Base-by-base conservation (phyloP, 2,888 invertebrate species). In the Ceraclea dissimilis region DNA sequence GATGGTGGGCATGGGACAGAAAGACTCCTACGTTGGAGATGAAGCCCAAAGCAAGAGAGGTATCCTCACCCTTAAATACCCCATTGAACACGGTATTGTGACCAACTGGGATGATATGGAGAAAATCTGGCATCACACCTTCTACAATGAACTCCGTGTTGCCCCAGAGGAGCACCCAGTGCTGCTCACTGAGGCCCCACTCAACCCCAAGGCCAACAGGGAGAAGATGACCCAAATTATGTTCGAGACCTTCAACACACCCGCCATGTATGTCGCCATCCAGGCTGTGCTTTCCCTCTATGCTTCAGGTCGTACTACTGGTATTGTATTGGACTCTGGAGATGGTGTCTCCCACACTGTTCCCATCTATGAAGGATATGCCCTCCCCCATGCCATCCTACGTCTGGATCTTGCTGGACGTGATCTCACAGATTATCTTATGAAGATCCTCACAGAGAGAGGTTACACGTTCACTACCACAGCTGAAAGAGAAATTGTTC, bases 261-360 rank as follows among this genome's bases (percentile, higher is more conserved):
- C 93, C 63, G 93, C 93, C 69, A 92, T 93, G 91, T 93, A 93
- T 76, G 92, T 93, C 63, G 92, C 93, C 70, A 93, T 93, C 78
- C 93, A 93, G 78, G 93, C 93, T 67, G 93, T 93, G 65, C 83
- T 93, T 62, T 93, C 93, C 46, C 80, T 93, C 74, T 94, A 93
- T 77, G 93, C 93, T 63, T 93, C 93, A 70, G 93, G 94, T 80
- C 90, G 93, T 84, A 94, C 93, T 77, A 93, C 93, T 72, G 93
- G 93, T 84, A 93, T 93, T 74, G 94, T 95, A 63, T 79, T 94
- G 70, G 94, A 95, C 79, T 93, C 93, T 66, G 94, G 94, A 64
- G 94, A 94, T 78, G 94, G 94, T 78, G 94, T 94, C 63, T 93
- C 93, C 52, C 94, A 94, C 84, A 93, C 93, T 54, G 93, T 94